A percentile compares a stretch with the other conserved stretches of the same genome.
These are phyloP conservation scores for Pterophyllum scalare DNA, from an alignment of 2,113 vertebrate species.

Conservation along the genomic window DNA sequence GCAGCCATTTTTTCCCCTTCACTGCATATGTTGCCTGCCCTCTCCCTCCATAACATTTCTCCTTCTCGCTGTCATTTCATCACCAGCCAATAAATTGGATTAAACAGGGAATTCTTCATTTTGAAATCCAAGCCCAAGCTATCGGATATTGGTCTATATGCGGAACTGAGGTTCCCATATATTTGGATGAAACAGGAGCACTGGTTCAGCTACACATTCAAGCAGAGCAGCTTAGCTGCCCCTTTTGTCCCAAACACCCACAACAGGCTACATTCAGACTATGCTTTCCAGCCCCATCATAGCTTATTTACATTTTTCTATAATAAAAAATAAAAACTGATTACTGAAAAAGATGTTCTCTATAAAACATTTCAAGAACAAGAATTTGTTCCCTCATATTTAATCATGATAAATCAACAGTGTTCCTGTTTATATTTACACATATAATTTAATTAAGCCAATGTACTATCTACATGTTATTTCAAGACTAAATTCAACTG, in stretches of 20 bases:
- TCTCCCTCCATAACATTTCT: constrained; percentile 38
- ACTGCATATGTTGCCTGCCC: constrained; percentile 36
- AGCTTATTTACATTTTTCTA: background rate
- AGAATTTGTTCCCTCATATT: background rate
- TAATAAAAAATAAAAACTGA: constrained; percentile 16
- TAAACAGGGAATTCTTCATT: background rate
- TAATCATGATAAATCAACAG: background rate
- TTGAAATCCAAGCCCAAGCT: constrained; percentile 42
- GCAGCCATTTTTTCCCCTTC: constrained; percentile 67
- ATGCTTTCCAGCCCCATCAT: background rate
- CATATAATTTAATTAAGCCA: background rate
- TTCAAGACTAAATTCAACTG: background rate
- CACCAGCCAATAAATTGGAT: background rate
- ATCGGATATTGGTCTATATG: constrained; percentile 16
- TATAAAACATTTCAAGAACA: background rate
- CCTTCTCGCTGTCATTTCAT: constrained; percentile 18
- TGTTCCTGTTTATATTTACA: background rate
- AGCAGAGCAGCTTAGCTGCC: constrained; percentile 28
- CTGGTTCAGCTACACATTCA: constrained; percentile 24
- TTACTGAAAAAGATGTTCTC: background rate
- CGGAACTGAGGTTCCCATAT: constrained; percentile 34
- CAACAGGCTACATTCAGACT: constrained; percentile 6
- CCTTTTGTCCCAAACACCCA: constrained; percentile 38
- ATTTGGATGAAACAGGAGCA: constrained; percentile 49
- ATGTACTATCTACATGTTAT: background rate